Base-by-base conservation (phyloP, 1,140 invertebrate genomes). In the Cydia amplana region DNA sequence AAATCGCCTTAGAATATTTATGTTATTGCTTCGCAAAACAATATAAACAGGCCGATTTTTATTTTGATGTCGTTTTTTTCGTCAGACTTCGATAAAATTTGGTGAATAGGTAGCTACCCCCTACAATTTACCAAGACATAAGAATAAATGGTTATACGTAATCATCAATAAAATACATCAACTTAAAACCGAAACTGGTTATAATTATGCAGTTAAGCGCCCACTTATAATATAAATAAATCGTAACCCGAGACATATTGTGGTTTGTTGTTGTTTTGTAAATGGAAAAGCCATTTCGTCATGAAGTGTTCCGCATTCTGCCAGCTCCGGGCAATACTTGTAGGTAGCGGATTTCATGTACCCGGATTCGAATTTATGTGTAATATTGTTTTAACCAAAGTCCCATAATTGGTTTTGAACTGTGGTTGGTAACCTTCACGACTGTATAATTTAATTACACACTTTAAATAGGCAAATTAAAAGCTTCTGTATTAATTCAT, bases 281-380 rank as follows among this genome's bases (percentile, higher is more conserved):
- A 70, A 70, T 70, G 65, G 65, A 70, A 70, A 70, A 70, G 65
- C 65, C n/a, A 70, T 70, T 70, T 70, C 32, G 65, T 70, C 65
- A 40, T 18, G n/a, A 40, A 70, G n/a, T 36, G 65, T 70, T 70
- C 65, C 65, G 65, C 65, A 70, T 70, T 70, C 65, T 36, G 32
- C 28, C 32, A 16, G 32, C 65, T 36, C 28, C 32, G 65, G 9
- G 32, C 28, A n/a, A 43, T 16, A 40, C 32, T 36, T 40, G 64
- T 55, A 55, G 55, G 55, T 60, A 23, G n/a, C 65, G 65, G 25
- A 70, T 70, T 70, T n/a, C 16, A 9, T 36, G 9, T n/a, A 70
- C 65, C 65, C 65, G 65, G 65, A 70, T 70, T 70, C 65, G 32
- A 70, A 70, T 67, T 64, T 67, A 32, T 40, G 65, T 18, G 0